Base-by-base conservation (phyloP, 2,797 vertebrate species). In the Cebuella pygmaea region DNA sequence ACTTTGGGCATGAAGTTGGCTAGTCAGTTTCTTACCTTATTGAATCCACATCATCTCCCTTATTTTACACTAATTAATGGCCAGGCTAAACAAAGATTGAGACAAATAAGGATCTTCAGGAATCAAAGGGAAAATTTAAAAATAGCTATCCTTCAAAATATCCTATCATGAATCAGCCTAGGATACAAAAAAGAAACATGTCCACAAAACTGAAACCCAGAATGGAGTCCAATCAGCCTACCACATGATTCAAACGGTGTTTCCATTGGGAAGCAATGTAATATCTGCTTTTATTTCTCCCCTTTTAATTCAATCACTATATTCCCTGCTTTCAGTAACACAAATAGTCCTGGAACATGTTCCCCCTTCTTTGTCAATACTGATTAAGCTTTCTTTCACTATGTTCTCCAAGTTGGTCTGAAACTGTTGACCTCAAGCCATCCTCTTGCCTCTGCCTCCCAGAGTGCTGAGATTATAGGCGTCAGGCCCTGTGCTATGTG, bases 11-110 rank as follows among this genome's bases (percentile, higher is more conserved):
- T 57, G 59, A 88, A 88, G n/a, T 67, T 93, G 55, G 33, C 72
- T 92, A 9, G 46, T n/a, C 30, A 41, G 1, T 93, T 70, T 67
- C 55, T 93, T 67, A 67, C 19, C 14, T 93, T 39, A 27, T 33
- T 33, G 95, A 95, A 97, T 96, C 93, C 59, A 94, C 92, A 96
- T 90, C 41, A 44, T 52, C 64, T 88, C 44, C 67, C 30, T 84
- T 64, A 57, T 41, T 90, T 78, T 50, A 46, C 4, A 46, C n/a
- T 61, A 89, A 85, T 7, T 87, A 80, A 75, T 27, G 41, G 19
- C 36, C 46, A 55, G 64, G 19, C n/a, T 70, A 88, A 92, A 76
- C 75, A 79, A 88, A 75, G 52, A 84, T 22, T 27, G 41, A 95
- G 59, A 70, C 36, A 88, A 83, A 61, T 7, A 30, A 2, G 22